Percentiles rank a stretch among this genome's conserved stretches.
These are phyloP conservation scores for Cephalopholis sonnerati DNA, from an alignment of 2,113 vertebrate genomes.

Conservation along the genomic window DNA sequence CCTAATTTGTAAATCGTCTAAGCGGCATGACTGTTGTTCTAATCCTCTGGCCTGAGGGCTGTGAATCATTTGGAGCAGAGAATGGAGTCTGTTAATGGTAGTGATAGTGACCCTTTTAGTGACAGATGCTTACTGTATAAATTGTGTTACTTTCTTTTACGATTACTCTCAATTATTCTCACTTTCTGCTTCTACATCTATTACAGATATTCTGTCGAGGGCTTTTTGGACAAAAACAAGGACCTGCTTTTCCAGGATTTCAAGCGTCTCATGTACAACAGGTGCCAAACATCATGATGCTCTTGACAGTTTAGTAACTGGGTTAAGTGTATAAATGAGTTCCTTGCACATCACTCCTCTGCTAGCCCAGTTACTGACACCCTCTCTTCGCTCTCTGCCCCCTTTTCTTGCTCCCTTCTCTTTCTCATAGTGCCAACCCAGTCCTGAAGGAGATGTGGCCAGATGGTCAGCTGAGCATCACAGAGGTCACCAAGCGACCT, in stretches of 20 bases:
- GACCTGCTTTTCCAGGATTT: slow-evolving; percentile 96
- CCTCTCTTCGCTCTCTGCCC: slow-evolving; percentile 9
- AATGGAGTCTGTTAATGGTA: neutral
- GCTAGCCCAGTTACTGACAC: slow-evolving; percentile 12
- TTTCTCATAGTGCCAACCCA: slow-evolving; percentile 83
- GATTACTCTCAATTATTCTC: neutral
- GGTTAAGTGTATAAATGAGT: slow-evolving; percentile 31
- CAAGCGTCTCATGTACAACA: slow-evolving; percentile 94
- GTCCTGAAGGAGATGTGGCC: slow-evolving; percentile 94
- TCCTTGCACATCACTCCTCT: slow-evolving; percentile 13
- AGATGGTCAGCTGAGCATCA: slow-evolving; percentile 93
- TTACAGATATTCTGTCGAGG: slow-evolving; percentile 92
- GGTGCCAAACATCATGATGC: slow-evolving; percentile 77
- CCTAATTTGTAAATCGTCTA: slow-evolving; percentile 45
- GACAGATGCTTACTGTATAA: neutral
- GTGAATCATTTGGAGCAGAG: slow-evolving; percentile 25
- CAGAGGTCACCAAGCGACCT: slow-evolving; percentile 95
- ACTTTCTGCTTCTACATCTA: slow-evolving; percentile 18
- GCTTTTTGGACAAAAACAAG: slow-evolving; percentile 96
- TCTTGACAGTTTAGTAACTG: slow-evolving; percentile 45
- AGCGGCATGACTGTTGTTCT: slow-evolving; percentile 34
- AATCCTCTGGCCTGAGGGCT: slow-evolving; percentile 34
- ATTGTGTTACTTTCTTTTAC: neutral
- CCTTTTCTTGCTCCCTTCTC: neutral
- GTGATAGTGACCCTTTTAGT: slow-evolving; percentile 24